Conservation (phyloP, 2,113 vertebrate species). For the Gobio gobio region DNA sequence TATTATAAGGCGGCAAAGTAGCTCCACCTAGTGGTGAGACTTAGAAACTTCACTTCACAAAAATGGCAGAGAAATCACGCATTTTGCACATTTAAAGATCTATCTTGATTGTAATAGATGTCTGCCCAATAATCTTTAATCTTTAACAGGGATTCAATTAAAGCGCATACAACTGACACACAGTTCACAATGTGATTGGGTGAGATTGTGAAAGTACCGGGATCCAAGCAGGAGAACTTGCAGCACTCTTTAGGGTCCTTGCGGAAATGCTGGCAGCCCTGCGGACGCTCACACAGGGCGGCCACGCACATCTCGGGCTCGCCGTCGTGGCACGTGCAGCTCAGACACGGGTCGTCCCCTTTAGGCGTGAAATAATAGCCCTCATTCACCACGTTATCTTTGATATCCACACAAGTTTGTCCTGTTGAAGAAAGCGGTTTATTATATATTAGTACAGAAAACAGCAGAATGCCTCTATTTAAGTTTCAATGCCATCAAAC, state of each 20-base stretch:
- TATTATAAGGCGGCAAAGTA: background rate
- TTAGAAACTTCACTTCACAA: background rate
- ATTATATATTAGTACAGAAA: background rate
- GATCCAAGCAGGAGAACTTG: conserved; percentile 96
- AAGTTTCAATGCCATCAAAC: background rate
- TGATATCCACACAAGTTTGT: conserved; percentile 97
- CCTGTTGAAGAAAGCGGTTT: conserved; percentile 70
- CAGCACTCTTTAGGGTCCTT: conserved; percentile 99
- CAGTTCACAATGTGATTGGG: background rate
- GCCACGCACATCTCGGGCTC: conserved; percentile 98
- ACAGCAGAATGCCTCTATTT: background rate
- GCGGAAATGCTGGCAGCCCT: conserved; percentile 93
- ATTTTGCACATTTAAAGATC: background rate
- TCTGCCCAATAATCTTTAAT: background rate
- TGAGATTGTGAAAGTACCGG: conserved; percentile 76
- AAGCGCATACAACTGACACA: background rate
- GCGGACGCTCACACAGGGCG: conserved; percentile 92
- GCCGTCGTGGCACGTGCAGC: conserved; percentile 95
- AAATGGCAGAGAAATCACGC: background rate
- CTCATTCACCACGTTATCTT: conserved; percentile 95
- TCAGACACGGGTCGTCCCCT: conserved; percentile 94
- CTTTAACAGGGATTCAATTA: background rate
- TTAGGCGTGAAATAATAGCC: conserved; percentile 98
- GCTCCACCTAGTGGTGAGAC: conserved; percentile 26
- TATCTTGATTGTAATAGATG: background rate